Evolutionary conservation across 2,888 invertebrate species (phyloP).

Genomic region (Hydropsyche betteni): DNA sequence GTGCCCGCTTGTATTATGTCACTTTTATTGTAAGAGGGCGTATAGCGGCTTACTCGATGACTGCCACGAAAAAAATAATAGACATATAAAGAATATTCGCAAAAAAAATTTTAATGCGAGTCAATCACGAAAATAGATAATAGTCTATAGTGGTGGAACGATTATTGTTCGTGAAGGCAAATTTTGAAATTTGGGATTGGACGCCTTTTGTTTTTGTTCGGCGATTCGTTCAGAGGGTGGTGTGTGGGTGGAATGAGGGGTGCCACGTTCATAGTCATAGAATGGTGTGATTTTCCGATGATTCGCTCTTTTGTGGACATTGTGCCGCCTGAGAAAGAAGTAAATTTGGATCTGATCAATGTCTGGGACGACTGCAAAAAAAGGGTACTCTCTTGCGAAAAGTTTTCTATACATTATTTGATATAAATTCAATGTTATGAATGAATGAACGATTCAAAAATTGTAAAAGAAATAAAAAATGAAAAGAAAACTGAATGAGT

Average conservation of each 20-base stretch:
- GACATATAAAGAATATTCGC: too few species aligned
- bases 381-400: not conserved
- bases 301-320: slow-evolving; percentile 28
- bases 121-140: too few species aligned
- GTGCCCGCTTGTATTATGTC: slow-evolving; percentile 50
- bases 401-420: too few species aligned
- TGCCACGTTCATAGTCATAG: slow-evolving; percentile 1
- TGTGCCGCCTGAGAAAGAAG: slow-evolving; percentile 7
- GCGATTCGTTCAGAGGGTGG: too few species aligned
- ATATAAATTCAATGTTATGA: too few species aligned
- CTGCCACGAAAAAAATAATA: too few species aligned
- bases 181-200: not conserved
- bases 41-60: slow-evolving; percentile 10
- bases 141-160: too few species aligned
- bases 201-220: slow-evolving; percentile 6
- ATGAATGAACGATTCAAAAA: too few species aligned
- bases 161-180: too few species aligned
- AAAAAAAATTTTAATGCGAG: too few species aligned
- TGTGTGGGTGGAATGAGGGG: not conserved
- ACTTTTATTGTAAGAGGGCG: slow-evolving; percentile 49
- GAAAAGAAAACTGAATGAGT: too few species aligned
- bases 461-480: too few species aligned
- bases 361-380: not conserved
- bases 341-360: slow-evolving; percentile 10
- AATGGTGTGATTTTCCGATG: slow-evolving; percentile 10